These are phyloP conservation scores for Edolisoma coerulescens DNA, from an alignment of 2,113 vertebrate genomes.

Conservation along the genomic window DNA sequence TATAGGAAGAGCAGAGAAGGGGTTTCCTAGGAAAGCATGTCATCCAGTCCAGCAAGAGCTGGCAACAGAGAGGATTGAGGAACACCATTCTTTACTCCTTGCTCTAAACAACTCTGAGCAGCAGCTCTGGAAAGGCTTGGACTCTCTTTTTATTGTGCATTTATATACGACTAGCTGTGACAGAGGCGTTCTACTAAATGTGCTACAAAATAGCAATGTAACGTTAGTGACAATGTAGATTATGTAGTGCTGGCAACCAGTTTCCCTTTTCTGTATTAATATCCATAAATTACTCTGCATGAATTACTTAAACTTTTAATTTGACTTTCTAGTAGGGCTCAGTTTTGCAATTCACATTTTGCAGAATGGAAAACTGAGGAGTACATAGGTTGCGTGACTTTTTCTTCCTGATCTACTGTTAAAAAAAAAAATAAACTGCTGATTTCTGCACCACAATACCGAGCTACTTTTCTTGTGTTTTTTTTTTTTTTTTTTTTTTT, in stretches of 20 bases:
- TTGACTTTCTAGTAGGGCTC: neutral
- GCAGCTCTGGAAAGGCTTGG: neutral
- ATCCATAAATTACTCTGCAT: neutral
- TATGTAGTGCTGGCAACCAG: neutral
- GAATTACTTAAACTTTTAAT: neutral
- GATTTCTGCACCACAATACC: neutral
- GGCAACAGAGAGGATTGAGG: neutral
- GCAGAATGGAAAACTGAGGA: neutral
- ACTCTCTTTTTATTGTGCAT: neutral
- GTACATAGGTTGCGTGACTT: neutral
- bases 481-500: neutral
- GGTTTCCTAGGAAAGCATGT: neutral
- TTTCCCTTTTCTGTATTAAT: neutral
- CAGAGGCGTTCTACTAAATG: neutral
- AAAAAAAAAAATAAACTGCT: neutral
- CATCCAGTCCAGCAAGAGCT: neutral
- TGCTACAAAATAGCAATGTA: neutral
- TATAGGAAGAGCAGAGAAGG: neutral
- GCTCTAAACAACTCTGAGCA: neutral
- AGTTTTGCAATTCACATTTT: neutral
- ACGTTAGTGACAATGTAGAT: neutral
- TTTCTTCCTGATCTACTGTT: neutral
- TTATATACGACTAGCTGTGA: neutral
- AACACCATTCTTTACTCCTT: neutral
- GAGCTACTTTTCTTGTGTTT: neutral